Percentiles rank a stretch among this genome's conserved stretches.
phyloP scores from a whole-genome alignment of 2,797 vertebrate species.

The Coracias cyanogaster region DNA sequence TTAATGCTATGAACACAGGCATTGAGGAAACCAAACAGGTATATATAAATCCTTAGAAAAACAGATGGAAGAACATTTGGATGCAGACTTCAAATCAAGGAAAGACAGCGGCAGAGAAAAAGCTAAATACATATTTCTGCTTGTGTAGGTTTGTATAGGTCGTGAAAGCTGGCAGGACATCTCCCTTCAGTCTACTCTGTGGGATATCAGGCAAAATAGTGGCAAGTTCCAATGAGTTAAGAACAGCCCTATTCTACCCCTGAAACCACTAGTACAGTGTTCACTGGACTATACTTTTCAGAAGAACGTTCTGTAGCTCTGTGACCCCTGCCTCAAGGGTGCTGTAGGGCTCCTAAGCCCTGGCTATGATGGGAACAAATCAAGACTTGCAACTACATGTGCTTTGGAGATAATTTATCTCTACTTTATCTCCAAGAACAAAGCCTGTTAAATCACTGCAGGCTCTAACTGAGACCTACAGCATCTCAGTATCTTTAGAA shows the following conservation, averaged over 20 bases:
- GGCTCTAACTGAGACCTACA: neutral
- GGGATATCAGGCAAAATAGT: neutral
- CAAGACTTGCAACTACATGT: neutral
- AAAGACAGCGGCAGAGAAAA: neutral
- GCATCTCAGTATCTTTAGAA: neutral
- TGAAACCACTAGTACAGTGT: neutral
- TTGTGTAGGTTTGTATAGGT: neutral
- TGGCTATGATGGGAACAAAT: neutral
- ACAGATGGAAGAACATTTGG: neutral
- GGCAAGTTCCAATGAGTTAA: neutral
- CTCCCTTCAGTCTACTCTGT: neutral
- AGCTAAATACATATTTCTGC: neutral
- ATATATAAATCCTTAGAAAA: neutral
- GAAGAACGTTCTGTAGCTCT: neutral
- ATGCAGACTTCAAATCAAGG: neutral
- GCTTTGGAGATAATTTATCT: neutral
- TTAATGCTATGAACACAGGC: neutral
- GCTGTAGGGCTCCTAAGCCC: neutral
- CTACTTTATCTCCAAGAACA: neutral
- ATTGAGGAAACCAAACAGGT: neutral
- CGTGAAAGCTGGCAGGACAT: neutral
- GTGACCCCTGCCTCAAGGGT: neutral
- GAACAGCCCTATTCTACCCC: neutral
- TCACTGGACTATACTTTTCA: neutral
- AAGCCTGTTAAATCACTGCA: neutral